Conservation (phyloP, 1,140 invertebrate genomes). For the Stegodyphus mimosarum region DNA sequence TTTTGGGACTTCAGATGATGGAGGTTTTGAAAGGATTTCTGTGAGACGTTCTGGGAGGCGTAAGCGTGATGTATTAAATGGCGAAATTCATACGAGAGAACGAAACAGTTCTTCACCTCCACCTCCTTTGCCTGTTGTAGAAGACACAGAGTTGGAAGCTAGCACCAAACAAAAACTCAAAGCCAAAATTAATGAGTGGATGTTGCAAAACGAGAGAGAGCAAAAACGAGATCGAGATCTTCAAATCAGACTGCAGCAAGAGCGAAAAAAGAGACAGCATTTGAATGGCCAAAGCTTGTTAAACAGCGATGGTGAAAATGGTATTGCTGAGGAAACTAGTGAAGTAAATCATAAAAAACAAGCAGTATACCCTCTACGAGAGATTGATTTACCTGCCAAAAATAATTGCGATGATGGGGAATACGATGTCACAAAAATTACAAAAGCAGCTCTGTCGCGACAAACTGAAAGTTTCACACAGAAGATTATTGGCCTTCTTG, state of each 20-base stretch:
- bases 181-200: slow-evolving; percentile 54
- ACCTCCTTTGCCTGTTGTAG: neutral
- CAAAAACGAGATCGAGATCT: slow-evolving; percentile 31
- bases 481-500: slow-evolving; percentile 31
- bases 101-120: slow-evolving; percentile 76
- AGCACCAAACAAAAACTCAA: slow-evolving; percentile 27
- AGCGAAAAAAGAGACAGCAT: slow-evolving; percentile 23
- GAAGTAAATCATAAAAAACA: neutral
- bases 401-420: neutral
- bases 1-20: slow-evolving; percentile 78
- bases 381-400: neutral
- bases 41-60: slow-evolving; percentile 79
- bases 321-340: slow-evolving; percentile 5
- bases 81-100: slow-evolving; percentile 78
- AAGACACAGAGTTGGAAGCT: neutral
- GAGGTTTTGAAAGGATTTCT: slow-evolving; percentile 82
- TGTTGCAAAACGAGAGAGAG: slow-evolving; percentile 47
- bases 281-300: slow-evolving; percentile 5
- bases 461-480: slow-evolving; percentile 33
- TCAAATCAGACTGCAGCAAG: slow-evolving; percentile 15
- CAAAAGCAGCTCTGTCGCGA: neutral
- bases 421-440: neutral
- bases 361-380: too few species aligned
- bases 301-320: slow-evolving; percentile 1
- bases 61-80: slow-evolving; percentile 76